Conservation (phyloP, 2,888 invertebrate species). For the Dryomyza anilis region DNA sequence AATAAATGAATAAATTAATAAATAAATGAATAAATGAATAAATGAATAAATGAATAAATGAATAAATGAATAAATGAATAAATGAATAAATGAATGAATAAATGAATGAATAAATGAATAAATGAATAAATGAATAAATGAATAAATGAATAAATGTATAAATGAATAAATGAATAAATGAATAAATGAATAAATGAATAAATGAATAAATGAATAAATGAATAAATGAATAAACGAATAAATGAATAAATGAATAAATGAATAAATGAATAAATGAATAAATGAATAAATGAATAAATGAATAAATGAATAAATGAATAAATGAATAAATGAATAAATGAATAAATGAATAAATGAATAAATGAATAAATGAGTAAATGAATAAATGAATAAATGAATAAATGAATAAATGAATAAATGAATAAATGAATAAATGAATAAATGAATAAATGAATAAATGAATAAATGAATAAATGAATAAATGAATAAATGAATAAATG, state of each 20-base stretch:
- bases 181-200: conserved; percentile 5
- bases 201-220: conserved; percentile 5
- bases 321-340: conserved; percentile 5
- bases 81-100: too few species aligned
- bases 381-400: conserved; percentile 5
- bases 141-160: conserved; percentile 3
- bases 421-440: conserved; percentile 5
- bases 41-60: conserved; percentile 5
- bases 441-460: conserved; percentile 5
- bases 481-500: conserved; percentile 5
- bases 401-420: conserved; percentile 5
- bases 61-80: conserved; percentile 5
- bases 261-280: conserved; percentile 5
- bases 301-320: conserved; percentile 5
- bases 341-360: conserved; percentile 5
- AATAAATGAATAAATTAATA: too few species aligned
- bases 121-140: conserved; percentile 5
- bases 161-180: conserved; percentile 5
- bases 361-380: conserved; percentile 5
- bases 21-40: conserved; percentile 5
- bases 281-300: conserved; percentile 5
- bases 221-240: too few species aligned
- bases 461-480: conserved; percentile 5
- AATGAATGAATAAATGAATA: conserved; percentile 5
- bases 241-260: conserved; percentile 5